phyloP scores from a whole-genome alignment of 1,140 invertebrate genomes.

The Heliothis virescens region DNA sequence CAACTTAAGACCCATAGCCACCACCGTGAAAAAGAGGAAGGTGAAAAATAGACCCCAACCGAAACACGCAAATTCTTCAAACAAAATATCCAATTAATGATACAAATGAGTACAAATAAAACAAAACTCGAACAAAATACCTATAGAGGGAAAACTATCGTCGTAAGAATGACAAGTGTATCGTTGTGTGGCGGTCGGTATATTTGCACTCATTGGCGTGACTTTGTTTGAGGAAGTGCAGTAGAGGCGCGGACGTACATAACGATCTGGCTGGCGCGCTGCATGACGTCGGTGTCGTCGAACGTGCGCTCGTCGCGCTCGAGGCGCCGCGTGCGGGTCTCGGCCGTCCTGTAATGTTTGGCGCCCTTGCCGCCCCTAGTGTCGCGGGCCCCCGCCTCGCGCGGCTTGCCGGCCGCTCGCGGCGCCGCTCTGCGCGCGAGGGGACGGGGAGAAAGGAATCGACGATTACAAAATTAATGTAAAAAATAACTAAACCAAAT shows the following conservation, averaged over 20 bases:
- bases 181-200: neutral
- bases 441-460: slow-evolving; percentile 55
- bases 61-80: slow-evolving; percentile 67
- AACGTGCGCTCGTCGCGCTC: slow-evolving; percentile 88
- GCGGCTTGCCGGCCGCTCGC: slow-evolving; percentile 66
- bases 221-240: slow-evolving; percentile 65
- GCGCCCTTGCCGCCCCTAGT: slow-evolving; percentile 60
- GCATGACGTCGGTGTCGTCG: slow-evolving; percentile 92
- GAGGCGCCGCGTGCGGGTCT: slow-evolving; percentile 75
- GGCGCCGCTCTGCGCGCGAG: slow-evolving; percentile 59
- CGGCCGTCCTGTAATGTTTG: slow-evolving; percentile 76
- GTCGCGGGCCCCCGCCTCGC: slow-evolving; percentile 59
- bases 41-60: slow-evolving; percentile 61
- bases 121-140: neutral
- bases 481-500: slow-evolving; percentile 64
- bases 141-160: neutral
- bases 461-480: slow-evolving; percentile 64
- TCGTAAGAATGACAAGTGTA: neutral
- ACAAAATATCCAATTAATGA: slow-evolving; percentile 58
- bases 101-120: slow-evolving; percentile 25
- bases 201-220: slow-evolving; percentile 14
- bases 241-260: slow-evolving; percentile 88
- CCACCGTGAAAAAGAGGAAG: slow-evolving; percentile 59
- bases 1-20: slow-evolving; percentile 67
- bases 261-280: slow-evolving; percentile 93